Conservation (phyloP, 2,113 vertebrate genomes). For the Spilogale gracilis region DNA sequence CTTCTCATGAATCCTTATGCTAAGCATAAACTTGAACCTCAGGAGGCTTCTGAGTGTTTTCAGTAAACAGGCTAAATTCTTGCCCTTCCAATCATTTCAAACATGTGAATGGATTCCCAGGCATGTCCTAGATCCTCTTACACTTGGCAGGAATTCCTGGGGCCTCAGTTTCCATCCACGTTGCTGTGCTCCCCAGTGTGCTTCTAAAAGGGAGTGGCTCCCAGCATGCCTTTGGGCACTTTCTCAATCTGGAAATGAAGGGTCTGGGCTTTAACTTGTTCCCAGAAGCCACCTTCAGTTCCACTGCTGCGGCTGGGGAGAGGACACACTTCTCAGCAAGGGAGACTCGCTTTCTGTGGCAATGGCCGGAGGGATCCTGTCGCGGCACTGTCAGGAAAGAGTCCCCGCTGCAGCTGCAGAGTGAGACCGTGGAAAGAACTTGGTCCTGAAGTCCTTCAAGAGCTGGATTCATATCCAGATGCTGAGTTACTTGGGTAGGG, state of each 20-base stretch:
- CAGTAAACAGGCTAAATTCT: not conserved
- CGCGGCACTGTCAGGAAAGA: fast-evolving
- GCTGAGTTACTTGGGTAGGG: not conserved
- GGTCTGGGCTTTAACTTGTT: not conserved
- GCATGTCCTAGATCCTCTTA: not conserved
- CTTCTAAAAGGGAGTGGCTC: not conserved
- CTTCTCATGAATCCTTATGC: not conserved
- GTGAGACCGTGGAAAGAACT: fast-evolving
- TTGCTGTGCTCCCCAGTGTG: fast-evolving
- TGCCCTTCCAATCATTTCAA: not conserved
- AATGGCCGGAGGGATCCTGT: not conserved
- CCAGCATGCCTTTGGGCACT: not conserved
- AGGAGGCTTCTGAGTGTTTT: slow-evolving; percentile 12
- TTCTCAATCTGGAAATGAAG: not conserved
- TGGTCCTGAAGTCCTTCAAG: not conserved
- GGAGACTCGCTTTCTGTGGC: not conserved
- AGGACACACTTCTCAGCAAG: not conserved
- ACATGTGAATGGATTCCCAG: not conserved
- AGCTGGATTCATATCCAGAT: not conserved
- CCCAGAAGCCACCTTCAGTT: not conserved
- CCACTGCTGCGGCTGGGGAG: fast-evolving
- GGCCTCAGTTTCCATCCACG: fast-evolving
- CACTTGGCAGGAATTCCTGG: not conserved
- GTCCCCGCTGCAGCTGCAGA: fast-evolving
- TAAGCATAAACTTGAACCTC: not conserved